phyloP scores from a whole-genome alignment of 2,797 vertebrate genomes.

The Sebastes melanostomus region DNA sequence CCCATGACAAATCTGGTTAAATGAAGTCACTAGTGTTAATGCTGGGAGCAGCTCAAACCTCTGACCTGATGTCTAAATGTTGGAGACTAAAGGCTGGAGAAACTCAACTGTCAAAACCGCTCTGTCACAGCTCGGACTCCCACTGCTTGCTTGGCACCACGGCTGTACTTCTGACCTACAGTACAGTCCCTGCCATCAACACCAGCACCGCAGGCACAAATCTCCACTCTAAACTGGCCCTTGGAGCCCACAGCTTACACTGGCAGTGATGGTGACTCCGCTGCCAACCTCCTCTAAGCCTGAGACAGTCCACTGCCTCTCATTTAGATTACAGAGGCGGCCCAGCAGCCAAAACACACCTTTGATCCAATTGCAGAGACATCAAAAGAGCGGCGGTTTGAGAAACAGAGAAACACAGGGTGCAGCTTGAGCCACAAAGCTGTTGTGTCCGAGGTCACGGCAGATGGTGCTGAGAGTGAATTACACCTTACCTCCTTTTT shows the following conservation, averaged over 20 bases:
- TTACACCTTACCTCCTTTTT: constrained; percentile 91
- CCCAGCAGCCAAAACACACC: constrained; percentile 59
- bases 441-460: constrained; percentile 37
- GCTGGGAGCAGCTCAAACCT: constrained; percentile 5
- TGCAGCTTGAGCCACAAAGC: constrained; percentile 43
- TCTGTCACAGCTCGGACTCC: constrained; percentile 43
- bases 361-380: constrained; percentile 60
- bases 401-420: constrained; percentile 38
- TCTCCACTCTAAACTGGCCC: constrained; percentile 54
- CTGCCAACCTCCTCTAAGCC: constrained; percentile 63
- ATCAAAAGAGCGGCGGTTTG: constrained; percentile 55
- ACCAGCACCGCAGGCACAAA: constrained; percentile 53
- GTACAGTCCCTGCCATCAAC: constrained; percentile 39
- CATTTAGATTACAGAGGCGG: constrained; percentile 63
- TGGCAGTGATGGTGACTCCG: constrained; percentile 41
- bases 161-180: constrained; percentile 33
- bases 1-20: neutral
- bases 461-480: constrained; percentile 28
- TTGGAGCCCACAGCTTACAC: constrained; percentile 59
- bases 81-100: constrained; percentile 15
- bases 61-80: constrained; percentile 26
- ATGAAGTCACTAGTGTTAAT: neutral
- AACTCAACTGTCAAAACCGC: constrained; percentile 21
- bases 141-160: constrained; percentile 32
- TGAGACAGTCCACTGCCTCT: constrained; percentile 61